Base-by-base conservation (phyloP, 2,113 vertebrate genomes). In the Leptodactylus fuscus region DNA sequence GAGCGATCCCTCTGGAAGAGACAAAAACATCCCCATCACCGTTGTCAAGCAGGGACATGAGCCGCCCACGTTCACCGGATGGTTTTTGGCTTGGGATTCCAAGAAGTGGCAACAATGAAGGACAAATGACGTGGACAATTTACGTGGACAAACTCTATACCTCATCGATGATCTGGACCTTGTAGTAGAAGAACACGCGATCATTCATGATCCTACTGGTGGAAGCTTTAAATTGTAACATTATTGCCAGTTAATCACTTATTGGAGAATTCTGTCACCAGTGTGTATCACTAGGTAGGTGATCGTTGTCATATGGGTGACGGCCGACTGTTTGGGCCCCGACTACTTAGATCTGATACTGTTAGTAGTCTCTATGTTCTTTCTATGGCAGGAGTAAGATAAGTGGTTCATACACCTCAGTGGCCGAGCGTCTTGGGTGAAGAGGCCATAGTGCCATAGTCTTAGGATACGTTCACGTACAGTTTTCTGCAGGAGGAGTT, bases 31-130 rank as follows among this genome's bases (percentile, higher is more conserved):
- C 0, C 91, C 96, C 18, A 87, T 97, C 87, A 93, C 96, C 62
- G 91, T 95, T 0, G 89, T 98, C 84, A 97, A 97, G 87, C 97
- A 98, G 89, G 95, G 95, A 9, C 88, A 95, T 0, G 97, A 98
- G 83, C 96, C 97, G 1, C 94, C 91, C 8, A 97, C 94, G 0
- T 98, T 98, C 92, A 97, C 96, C 1, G 97, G 97, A 88, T 98
- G 97, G 97, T 98, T 98, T 90, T 90, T 98, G 91, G 97, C 91
- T 15, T 98, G 97, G 97, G 95, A 98, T 83, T 81, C 91, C 48
- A 91, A 90, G 24, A 95, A 89, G 88, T 97, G 94, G 94, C 91
- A 91, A 88, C 84, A 91, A 24, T 87, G 90, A 91, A 29, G 48
- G 18, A 81, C 75, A 36, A 34, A 13, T 44, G 6, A 12, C n/a